These are phyloP conservation scores for Drosophila cracens DNA, from an alignment of 2,888 invertebrate species.

Conservation along the genomic window DNA sequence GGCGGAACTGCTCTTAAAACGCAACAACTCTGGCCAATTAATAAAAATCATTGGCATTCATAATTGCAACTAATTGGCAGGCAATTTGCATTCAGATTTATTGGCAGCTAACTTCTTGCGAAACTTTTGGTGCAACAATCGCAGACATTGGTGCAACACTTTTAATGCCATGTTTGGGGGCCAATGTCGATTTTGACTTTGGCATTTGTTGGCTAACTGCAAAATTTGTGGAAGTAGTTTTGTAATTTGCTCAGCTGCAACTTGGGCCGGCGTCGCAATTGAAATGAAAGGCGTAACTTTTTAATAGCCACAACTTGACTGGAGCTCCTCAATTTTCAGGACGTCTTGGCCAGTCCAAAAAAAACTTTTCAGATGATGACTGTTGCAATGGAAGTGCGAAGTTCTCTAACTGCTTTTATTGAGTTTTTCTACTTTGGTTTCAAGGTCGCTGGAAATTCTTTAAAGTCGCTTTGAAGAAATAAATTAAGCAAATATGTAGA, in stretches of 20 bases:
- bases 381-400: constrained; percentile 46
- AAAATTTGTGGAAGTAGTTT: constrained; percentile 67
- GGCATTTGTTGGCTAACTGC: constrained; percentile 50
- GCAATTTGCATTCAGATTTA: constrained; percentile 75
- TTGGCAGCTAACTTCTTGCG: constrained; percentile 58
- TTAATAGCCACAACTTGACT: constrained; percentile 72
- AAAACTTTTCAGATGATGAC: constrained; percentile 70
- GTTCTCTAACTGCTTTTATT: constrained; percentile 37
- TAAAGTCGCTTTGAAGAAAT: neutral
- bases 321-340: constrained; percentile 40
- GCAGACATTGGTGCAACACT: constrained; percentile 43
- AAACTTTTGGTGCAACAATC: constrained; percentile 38
- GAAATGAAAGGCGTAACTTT: constrained; percentile 77
- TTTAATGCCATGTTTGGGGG: constrained; percentile 35
- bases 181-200: constrained; percentile 34
- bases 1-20: neutral
- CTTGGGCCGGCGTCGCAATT: constrained; percentile 60
- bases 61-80: constrained; percentile 65
- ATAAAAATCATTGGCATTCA: constrained; percentile 41
- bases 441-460: constrained; percentile 30
- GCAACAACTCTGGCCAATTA: constrained; percentile 39
- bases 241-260: constrained; percentile 65
- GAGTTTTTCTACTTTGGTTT: neutral
- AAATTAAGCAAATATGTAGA: neutral
- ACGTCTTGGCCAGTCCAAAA: constrained; percentile 36